Evolutionary conservation across 37 sponge, comb jelly and placozoan genomes (phyloP).

Genomic region (Ephydatia muelleri): DNA sequence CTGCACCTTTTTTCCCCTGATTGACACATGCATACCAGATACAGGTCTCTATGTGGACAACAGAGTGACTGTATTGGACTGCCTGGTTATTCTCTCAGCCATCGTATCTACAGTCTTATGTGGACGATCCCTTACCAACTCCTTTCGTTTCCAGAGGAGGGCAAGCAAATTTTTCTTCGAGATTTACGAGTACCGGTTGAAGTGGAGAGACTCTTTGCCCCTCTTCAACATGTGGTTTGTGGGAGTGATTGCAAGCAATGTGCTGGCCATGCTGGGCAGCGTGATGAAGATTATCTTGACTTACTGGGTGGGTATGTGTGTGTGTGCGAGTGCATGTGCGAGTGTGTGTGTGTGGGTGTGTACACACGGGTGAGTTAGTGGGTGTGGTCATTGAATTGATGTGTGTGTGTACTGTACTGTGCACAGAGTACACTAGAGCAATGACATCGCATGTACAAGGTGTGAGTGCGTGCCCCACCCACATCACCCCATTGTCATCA

Average conservation of each 20-base stretch:
- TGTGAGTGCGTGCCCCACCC: too few species aligned
- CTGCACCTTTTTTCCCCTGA: too few species aligned
- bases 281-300: conserved; percentile 27
- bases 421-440: too few species aligned
- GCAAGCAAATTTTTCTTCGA: conserved; percentile 48
- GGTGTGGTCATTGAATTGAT: too few species aligned
- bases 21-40: too few species aligned
- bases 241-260: conserved; percentile 54
- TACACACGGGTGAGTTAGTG: too few species aligned
- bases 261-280: conserved; percentile 64
- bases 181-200: conserved; percentile 56
- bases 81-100: conserved; percentile 46
- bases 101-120: conserved; percentile 60
- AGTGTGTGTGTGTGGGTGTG: too few species aligned
- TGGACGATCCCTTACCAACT: conserved; percentile 53
- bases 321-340: neutral
- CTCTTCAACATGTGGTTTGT: conserved; percentile 86
- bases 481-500: too few species aligned
- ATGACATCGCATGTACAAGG: too few species aligned
- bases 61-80: conserved; percentile 34
- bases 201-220: conserved; percentile 40
- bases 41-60: neutral
- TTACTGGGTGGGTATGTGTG: neutral
- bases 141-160: conserved; percentile 18
- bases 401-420: too few species aligned